Evolutionary conservation across 2,888 invertebrate genomes (phyloP), one percentile per base, ranked within the genome.

Genomic region (Prenolepis imparis): DNA sequence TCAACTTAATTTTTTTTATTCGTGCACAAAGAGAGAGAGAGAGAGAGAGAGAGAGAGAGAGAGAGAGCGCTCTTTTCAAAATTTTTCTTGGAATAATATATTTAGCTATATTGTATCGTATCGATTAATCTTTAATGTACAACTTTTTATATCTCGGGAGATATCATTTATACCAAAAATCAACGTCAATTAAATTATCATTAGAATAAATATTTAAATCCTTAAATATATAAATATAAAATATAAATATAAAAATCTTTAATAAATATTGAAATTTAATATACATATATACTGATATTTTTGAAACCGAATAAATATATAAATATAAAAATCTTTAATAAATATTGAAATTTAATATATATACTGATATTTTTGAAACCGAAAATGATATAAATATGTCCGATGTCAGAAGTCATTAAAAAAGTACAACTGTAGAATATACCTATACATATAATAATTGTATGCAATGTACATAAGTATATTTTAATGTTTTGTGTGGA

Each of bases 261-360:
- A 11, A 28, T 15, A n/a, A 48, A 28, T 44, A 67, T 68, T 68
- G 18, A 52, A 48, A 32, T 67, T 67, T 64, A 39, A 21, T 64
- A 64, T 63, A 28, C 3, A 28, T 28, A 28, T n/a, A n/a, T n/a
- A n/a, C n/a, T n/a, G n/a, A n/a, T n/a, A n/a, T n/a, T n/a, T n/a
- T n/a, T n/a, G n/a, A n/a, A n/a, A n/a, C n/a, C n/a, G n/a, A n/a
- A n/a, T n/a, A n/a, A n/a, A n/a, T n/a, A n/a, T n/a, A n/a, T n/a
- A n/a, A n/a, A n/a, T n/a, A n/a, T 12, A 5, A 24, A 68, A 68
- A 52, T 48, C 18, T n/a, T 1, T 5, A 11, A 28, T 15, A n/a
- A 48, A 28, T 44, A 67, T 68, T 68, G 18, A 52, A 48, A 32
- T 67, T 67, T 64, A 39, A 21, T 64, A 64, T 63, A 28, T n/a